phyloP scores from a whole-genome alignment of 2,888 invertebrate genomes.

The Monopis laevigella region DNA sequence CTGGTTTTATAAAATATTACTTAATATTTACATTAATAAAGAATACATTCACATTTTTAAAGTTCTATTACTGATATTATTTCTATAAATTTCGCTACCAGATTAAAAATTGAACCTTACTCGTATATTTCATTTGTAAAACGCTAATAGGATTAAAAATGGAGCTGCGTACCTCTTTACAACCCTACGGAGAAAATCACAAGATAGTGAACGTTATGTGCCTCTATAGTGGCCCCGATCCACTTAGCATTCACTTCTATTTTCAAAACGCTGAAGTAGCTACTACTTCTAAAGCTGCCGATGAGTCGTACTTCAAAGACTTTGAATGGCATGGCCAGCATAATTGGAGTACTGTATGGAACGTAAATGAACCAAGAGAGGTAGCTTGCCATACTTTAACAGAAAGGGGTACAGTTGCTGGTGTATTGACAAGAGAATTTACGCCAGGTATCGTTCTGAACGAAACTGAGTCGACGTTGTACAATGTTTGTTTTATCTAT shows the following conservation, averaged over 20 bases:
- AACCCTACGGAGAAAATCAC: conserved; percentile 12
- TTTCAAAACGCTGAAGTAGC: conserved; percentile 32
- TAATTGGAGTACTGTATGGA: conserved; percentile 37
- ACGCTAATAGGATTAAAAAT: conserved; percentile 43
- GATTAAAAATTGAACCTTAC: no score
- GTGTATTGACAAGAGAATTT: conserved; percentile 43
- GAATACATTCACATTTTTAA: no score
- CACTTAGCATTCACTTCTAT: conserved; percentile 46
- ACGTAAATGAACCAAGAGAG: conserved; percentile 31
- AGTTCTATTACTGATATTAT: no score
- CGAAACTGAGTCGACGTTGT: background rate
- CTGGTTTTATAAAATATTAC: no score
- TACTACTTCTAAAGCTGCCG: conserved; percentile 29
- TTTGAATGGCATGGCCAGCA: conserved; percentile 49
- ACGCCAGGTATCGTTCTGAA: conserved; percentile 38
- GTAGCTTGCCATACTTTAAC: conserved; percentile 50
- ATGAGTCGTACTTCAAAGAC: conserved; percentile 31
- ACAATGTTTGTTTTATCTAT: no score
- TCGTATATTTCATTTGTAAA: conserved; percentile 18
- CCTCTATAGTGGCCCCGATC: conserved; percentile 51
- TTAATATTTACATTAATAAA: no score
- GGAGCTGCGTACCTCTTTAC: conserved; percentile 50
- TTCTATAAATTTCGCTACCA: no score
- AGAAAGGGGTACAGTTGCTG: conserved; percentile 38
- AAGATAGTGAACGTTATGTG: conserved; percentile 28